Evolutionary conservation across 2,797 vertebrate species (phyloP), one percentile per base, ranked within the genome.

Genomic region (Hippoglossus hippoglossus): DNA sequence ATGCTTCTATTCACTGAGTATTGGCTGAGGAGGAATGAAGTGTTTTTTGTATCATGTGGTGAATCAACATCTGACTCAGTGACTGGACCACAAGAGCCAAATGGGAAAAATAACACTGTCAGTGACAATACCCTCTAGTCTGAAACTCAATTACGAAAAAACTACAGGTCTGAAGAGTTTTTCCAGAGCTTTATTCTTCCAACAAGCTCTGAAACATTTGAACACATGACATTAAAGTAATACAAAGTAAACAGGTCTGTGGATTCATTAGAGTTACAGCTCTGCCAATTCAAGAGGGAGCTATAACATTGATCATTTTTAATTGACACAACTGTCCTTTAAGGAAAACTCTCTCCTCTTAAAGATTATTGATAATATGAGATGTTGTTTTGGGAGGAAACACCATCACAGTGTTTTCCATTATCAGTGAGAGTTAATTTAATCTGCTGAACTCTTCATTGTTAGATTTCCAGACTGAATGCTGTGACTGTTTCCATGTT

Each of bases 121-220:
- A 12, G 58, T 28, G 25, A 61, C 44, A 19, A 5, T 6, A 16
- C 18, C 19, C 59, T 21, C 3, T n/a, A 62, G 13, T 22, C 5
- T 25, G 31, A 22, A 44, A 18, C 41, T 16, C 41, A 18, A 16
- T 15, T 44, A 13, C 15, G 7, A 65, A 25, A 15, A 67, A 36
- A 28, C 16, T 8, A 25, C 16, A 41, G 6, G 16, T 36, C n/a
- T 50, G 3, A 46, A n/a, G 3, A 12, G 51, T 61, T 57, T 66
- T n/a, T 68, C 15, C 12, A n/a, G 21, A 47, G 7, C 6, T 58
- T 70, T 65, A 57, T 53, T 75, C 22, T 52, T 25, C 9, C 24
- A 65, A 24, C 4, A 24, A 0, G 4, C 16, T 55, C 9, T 36
- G 47, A 65, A 62, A 60, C 24, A 50, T 58, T 25, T 46, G 2